phyloP scores from a whole-genome alignment of 2,113 vertebrate species.

The Tetrao urogallus region DNA sequence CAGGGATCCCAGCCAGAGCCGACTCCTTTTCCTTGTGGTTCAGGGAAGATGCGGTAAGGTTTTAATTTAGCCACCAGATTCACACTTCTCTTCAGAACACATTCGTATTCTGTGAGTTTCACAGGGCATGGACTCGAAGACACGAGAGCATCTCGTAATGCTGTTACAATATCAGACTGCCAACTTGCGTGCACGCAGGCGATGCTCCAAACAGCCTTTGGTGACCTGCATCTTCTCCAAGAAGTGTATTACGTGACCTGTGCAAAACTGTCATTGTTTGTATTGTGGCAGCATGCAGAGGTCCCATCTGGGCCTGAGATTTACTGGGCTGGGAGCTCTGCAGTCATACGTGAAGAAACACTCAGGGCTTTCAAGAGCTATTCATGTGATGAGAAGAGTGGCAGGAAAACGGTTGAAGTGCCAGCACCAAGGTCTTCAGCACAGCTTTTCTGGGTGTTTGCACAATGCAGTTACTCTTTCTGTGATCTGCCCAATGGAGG shows the following conservation, averaged over 20 bases:
- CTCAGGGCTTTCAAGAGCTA: slow-evolving; percentile 28
- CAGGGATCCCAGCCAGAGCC: not conserved
- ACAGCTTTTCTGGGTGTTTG: slow-evolving; percentile 15
- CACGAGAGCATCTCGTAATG: not conserved
- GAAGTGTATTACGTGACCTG: slow-evolving; percentile 10
- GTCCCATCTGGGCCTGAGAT: not conserved
- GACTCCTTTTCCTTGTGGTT: not conserved
- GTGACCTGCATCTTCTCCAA: slow-evolving; percentile 15
- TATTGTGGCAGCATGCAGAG: not conserved
- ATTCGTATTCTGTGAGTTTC: not conserved
- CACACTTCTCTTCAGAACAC: not conserved
- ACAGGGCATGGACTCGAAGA: not conserved
- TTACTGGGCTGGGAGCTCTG: slow-evolving; percentile 5
- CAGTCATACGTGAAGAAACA: slow-evolving; percentile 15
- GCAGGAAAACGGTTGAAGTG: slow-evolving; percentile 34
- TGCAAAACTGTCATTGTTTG: slow-evolving; percentile 18
- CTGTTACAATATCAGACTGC: not conserved
- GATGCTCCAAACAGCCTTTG: not conserved
- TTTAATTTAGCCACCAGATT: slow-evolving; percentile 21
- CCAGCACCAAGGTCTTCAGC: not conserved
- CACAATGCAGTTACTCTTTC: slow-evolving; percentile 28
- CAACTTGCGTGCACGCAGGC: not conserved
- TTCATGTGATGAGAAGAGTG: slow-evolving; percentile 18
- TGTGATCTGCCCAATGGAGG: slow-evolving; percentile 36
- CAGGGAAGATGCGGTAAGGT: not conserved